These are phyloP conservation scores for Chauna torquata DNA, from an alignment of 2,113 vertebrate genomes.

Conservation along the genomic window DNA sequence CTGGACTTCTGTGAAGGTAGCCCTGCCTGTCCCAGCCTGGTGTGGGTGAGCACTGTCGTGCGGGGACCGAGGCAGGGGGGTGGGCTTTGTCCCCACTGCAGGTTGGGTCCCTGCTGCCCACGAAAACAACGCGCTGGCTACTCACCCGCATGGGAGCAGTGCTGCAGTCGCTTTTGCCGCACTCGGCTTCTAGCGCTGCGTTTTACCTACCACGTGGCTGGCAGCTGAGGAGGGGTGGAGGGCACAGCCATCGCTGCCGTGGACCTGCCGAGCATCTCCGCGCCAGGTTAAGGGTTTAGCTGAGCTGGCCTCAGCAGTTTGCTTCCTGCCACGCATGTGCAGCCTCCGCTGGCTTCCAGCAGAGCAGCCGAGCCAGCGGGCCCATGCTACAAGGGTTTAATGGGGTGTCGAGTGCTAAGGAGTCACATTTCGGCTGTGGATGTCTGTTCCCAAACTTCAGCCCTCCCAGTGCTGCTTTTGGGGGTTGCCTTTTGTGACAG, in stretches of 20 bases:
- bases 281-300: background rate
- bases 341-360: background rate
- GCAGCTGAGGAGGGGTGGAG: background rate
- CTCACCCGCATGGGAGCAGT: background rate
- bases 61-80: background rate
- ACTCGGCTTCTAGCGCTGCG: background rate
- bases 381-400: background rate
- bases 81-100: background rate
- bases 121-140: background rate
- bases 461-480: background rate
- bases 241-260: background rate
- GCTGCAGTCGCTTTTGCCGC: background rate
- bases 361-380: background rate
- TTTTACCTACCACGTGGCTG: background rate
- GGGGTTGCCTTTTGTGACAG: background rate
- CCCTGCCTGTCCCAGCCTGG: background rate
- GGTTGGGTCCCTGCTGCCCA: background rate
- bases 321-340: accelerated
- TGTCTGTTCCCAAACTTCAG: background rate
- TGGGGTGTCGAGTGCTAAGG: background rate
- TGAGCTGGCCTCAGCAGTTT: background rate
- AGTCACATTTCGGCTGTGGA: accelerated
- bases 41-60: accelerated
- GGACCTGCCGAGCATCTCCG: background rate
- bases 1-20: background rate